These are phyloP conservation scores for Apeira syringaria DNA, from an alignment of 2,888 invertebrate genomes.

Conservation along the genomic window DNA sequence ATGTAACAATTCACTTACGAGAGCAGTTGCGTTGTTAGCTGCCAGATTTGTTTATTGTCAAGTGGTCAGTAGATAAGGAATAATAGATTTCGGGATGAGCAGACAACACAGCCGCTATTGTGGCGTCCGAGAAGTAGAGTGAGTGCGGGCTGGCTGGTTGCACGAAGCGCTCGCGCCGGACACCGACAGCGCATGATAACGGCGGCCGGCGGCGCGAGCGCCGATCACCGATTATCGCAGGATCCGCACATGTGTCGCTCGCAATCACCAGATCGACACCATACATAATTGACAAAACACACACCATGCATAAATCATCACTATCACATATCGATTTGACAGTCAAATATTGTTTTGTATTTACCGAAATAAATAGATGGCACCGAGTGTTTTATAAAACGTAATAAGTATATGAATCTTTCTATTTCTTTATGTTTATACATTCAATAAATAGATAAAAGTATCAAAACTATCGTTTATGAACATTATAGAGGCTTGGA, in stretches of 20 bases:
- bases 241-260: constrained; percentile 44
- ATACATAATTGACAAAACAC: constrained; percentile 9
- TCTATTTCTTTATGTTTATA: constrained; percentile 32
- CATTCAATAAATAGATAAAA: constrained; percentile 46
- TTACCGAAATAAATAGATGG: no score
- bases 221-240: constrained; percentile 71
- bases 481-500: constrained; percentile 55
- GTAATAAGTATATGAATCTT: background rate
- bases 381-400: no score
- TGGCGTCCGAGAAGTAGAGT: constrained; percentile 60
- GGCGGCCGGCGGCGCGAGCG: constrained; percentile 30
- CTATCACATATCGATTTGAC: constrained; percentile 12
- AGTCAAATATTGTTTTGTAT: no score
- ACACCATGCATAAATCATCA: constrained; percentile 28
- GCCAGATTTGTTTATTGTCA: constrained; percentile 32
- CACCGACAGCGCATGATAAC: constrained; percentile 71
- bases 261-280: constrained; percentile 23
- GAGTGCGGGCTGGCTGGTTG: constrained; percentile 43
- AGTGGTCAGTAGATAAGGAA: constrained; percentile 29
- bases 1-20: constrained; percentile 24
- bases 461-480: constrained; percentile 66
- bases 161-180: constrained; percentile 50
- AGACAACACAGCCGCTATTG: constrained; percentile 52
- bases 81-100: constrained; percentile 43
- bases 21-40: constrained; percentile 27